Percentiles rank a stretch among this genome's conserved stretches.
Evolutionary conservation across 2,888 invertebrate genomes (phyloP).

Genomic region (Drosophila meridiana): DNA sequence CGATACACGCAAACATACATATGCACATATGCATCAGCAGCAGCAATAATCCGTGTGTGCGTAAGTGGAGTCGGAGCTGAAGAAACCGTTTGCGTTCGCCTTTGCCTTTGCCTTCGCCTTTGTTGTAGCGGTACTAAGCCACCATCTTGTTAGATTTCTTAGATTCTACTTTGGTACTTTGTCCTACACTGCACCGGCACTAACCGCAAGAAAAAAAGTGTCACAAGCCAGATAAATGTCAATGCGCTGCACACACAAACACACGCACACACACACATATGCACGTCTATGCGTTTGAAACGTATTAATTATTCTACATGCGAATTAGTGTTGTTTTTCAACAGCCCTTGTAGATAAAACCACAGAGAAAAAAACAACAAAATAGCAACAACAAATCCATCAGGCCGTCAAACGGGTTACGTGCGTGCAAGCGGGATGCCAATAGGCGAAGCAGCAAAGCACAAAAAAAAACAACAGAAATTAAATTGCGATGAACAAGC

Average conservation of each 20-base stretch:
- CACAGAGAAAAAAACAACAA: constrained; percentile 19
- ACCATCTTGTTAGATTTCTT: constrained; percentile 52
- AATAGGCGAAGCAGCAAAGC: constrained; percentile 26
- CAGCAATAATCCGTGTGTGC: neutral
- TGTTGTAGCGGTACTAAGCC: constrained; percentile 40
- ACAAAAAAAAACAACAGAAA: constrained; percentile 34
- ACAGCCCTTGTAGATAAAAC: constrained; percentile 48
- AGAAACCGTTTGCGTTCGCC: constrained; percentile 17
- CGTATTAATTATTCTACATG: constrained; percentile 35
- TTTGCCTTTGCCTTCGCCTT: constrained; percentile 28
- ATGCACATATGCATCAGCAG: neutral
- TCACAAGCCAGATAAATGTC: constrained; percentile 46
- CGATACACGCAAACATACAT: constrained; percentile 20
- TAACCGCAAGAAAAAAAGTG: constrained; percentile 31
- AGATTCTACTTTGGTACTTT: constrained; percentile 31
- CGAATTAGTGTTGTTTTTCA: constrained; percentile 25
- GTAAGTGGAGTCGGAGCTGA: constrained; percentile 11
- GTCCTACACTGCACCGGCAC: constrained; percentile 20
- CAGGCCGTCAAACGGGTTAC: constrained; percentile 43
- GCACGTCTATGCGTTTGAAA: constrained; percentile 3
- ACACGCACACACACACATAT: neutral
- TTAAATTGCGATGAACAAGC: constrained; percentile 70
- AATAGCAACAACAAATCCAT: constrained; percentile 20
- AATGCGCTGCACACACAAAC: constrained; percentile 22
- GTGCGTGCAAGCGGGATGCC: constrained; percentile 46